These are phyloP conservation scores for Pipistrellus pygmaeus DNA, from an alignment of 2,797 vertebrate genomes.

Conservation along the genomic window DNA sequence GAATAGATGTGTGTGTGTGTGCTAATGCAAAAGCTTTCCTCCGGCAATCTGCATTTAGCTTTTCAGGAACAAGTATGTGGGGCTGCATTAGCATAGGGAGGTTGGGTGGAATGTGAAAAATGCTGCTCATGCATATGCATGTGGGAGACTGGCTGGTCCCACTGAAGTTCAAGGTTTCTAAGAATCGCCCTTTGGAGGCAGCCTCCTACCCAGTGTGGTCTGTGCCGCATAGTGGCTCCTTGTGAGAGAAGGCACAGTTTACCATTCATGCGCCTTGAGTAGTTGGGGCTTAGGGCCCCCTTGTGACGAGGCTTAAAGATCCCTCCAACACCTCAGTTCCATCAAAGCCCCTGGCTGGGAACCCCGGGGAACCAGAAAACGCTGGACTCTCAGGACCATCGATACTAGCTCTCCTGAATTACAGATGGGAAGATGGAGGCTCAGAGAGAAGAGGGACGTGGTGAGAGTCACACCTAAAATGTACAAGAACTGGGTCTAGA, in stretches of 20 bases:
- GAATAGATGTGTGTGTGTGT: neutral
- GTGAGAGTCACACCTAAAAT: neutral
- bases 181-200: constrained; percentile 69
- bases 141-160: constrained; percentile 15
- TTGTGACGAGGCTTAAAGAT: neutral
- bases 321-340: neutral
- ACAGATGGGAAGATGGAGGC: neutral
- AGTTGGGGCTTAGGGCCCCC: neutral
- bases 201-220: constrained; percentile 64
- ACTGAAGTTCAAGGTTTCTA: constrained; percentile 63
- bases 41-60: constrained; percentile 42
- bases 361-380: neutral
- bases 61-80: constrained; percentile 70
- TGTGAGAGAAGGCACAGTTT: constrained; percentile 17
- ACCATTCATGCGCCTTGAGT: neutral
- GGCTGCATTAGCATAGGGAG: constrained; percentile 20
- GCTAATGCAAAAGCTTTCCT: neutral
- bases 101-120: constrained; percentile 71
- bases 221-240: neutral
- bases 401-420: neutral
- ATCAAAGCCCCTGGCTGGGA: neutral
- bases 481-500: neutral
- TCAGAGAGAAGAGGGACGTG: neutral
- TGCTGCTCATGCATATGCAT: constrained; percentile 64
- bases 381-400: neutral